phyloP scores from a whole-genome alignment of 1,140 invertebrate genomes.

The Whitmania pigra region DNA sequence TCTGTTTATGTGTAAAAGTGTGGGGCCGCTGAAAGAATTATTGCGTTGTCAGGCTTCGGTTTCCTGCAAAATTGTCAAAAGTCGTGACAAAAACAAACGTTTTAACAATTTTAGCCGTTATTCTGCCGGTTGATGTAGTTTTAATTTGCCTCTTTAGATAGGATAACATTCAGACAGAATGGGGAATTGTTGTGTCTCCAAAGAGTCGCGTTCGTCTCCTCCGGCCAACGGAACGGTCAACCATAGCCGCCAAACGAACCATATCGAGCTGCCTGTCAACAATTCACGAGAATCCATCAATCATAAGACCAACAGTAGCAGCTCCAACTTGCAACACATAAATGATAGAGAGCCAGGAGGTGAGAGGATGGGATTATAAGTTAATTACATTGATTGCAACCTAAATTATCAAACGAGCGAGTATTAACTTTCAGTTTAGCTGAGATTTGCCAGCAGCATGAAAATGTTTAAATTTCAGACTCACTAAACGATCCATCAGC shows the following conservation, averaged over 20 bases:
- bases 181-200: conserved; percentile 19
- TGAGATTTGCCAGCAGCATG: neutral
- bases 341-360: conserved; percentile 84
- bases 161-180: neutral
- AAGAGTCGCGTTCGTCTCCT: neutral
- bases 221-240: neutral
- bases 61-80: no score
- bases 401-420: neutral
- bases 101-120: no score
- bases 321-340: conserved; percentile 86
- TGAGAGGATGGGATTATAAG: conserved; percentile 24
- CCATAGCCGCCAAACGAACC: neutral
- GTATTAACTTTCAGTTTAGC: neutral
- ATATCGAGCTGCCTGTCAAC: neutral
- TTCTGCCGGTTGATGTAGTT: no score
- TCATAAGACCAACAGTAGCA: conserved; percentile 48
- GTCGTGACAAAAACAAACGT: no score
- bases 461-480: conserved; percentile 45
- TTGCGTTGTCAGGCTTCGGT: no score
- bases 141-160: no score
- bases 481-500: conserved; percentile 86
- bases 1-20: no score
- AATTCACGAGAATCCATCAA: conserved; percentile 9
- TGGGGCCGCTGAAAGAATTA: no score
- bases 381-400: neutral